Conservation (phyloP, 2,113 vertebrate species). For the Indicator indicator region DNA sequence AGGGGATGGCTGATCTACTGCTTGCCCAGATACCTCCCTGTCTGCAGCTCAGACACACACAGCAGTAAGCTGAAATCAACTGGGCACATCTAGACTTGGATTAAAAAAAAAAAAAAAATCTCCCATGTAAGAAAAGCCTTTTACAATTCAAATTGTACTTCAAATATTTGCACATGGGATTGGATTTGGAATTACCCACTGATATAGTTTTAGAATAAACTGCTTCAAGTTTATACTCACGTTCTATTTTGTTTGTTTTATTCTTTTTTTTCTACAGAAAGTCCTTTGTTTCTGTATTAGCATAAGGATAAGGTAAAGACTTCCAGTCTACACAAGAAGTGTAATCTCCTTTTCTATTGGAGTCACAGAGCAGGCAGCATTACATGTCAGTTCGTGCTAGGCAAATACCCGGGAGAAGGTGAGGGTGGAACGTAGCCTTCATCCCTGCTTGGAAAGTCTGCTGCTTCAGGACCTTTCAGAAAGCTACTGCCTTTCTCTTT, state of each 20-base stretch:
- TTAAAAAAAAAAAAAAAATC: conserved; percentile 18
- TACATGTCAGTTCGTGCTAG: not conserved
- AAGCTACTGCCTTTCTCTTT: not conserved
- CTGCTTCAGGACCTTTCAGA: not conserved
- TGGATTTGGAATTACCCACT: not conserved
- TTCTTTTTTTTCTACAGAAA: not conserved
- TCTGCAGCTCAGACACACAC: not conserved
- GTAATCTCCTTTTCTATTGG: not conserved
- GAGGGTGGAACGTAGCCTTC: not conserved
- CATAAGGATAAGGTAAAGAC: not conserved
- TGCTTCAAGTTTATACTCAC: not conserved
- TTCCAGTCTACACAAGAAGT: not conserved
- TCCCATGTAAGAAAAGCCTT: conserved; percentile 8
- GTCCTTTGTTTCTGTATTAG: not conserved
- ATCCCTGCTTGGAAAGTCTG: not conserved
- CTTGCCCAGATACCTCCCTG: not conserved
- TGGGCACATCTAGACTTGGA: not conserved
- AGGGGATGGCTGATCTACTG: not conserved
- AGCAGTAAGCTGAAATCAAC: conserved; percentile 25
- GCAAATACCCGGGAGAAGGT: not conserved
- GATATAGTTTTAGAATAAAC: not conserved
- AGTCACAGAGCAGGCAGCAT: not conserved
- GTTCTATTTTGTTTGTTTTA: not conserved
- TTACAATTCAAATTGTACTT: conserved; percentile 10
- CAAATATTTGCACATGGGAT: conserved; percentile 60